Evolutionary conservation across 2,113 vertebrate species (phyloP).

Genomic region (Trichomycterus rosablanca): DNA sequence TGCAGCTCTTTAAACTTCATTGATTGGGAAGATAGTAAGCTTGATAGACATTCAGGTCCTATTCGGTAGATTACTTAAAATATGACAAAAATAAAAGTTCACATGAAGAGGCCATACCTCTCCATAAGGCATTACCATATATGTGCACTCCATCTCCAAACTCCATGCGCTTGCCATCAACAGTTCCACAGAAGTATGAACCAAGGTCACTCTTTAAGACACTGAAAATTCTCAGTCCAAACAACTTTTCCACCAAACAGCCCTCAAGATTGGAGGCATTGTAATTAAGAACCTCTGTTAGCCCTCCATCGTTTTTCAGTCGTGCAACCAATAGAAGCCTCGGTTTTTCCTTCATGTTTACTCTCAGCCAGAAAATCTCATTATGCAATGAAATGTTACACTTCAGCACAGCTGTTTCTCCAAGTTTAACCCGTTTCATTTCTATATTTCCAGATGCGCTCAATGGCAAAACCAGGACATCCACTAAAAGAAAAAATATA

Average conservation of each 20-base stretch:
- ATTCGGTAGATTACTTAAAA: no score
- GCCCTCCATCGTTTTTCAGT: slow-evolving; percentile 16
- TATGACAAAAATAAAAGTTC: background rate
- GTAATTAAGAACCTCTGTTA: slow-evolving; percentile 27
- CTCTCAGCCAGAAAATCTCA: slow-evolving; percentile 32
- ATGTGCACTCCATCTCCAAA: slow-evolving; percentile 34
- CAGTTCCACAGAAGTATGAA: slow-evolving; percentile 24
- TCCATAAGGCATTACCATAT: slow-evolving; percentile 2
- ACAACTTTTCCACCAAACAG: slow-evolving; percentile 5
- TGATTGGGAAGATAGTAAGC: no score
- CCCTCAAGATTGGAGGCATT: slow-evolving; percentile 18
- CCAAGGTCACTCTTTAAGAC: slow-evolving; percentile 20
- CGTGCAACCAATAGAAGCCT: slow-evolving; percentile 12
- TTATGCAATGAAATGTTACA: slow-evolving; percentile 25
- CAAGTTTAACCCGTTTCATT: slow-evolving; percentile 24
- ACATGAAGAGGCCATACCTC: background rate
- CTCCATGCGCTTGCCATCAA: slow-evolving; percentile 17
- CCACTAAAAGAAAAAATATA: background rate
- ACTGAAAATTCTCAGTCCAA: slow-evolving; percentile 11
- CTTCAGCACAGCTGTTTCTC: slow-evolving; percentile 1
- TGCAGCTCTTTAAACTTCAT: no score
- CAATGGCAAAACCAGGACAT: background rate
- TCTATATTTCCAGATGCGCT: background rate
- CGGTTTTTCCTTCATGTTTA: slow-evolving; percentile 10
- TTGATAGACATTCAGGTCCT: no score